Evolutionary conservation across 2,797 vertebrate genomes (phyloP).

Genomic region (Muscicapa striata): DNA sequence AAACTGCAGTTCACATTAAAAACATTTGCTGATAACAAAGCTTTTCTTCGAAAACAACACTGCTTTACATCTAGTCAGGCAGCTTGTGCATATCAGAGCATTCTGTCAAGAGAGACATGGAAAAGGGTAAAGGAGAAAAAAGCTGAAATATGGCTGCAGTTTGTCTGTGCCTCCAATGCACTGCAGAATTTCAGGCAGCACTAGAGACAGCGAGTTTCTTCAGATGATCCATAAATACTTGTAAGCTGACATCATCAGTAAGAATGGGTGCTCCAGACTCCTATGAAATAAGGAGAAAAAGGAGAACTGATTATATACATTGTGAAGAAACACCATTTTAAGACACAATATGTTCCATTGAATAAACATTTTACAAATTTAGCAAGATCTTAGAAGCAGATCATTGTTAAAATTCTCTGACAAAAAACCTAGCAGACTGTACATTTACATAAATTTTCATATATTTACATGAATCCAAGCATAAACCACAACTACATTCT

Average conservation of each 20-base stretch:
- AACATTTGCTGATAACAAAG: constrained; percentile 19
- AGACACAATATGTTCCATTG: neutral
- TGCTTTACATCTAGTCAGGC: constrained; percentile 58
- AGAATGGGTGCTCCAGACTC: constrained; percentile 96
- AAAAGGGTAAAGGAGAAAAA: constrained; percentile 40
- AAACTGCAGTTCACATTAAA: constrained; percentile 40
- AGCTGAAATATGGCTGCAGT: constrained; percentile 53
- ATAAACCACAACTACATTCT: neutral
- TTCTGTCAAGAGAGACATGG: constrained; percentile 28
- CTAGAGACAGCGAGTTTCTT: constrained; percentile 98
- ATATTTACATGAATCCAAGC: constrained; percentile 3
- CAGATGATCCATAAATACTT: constrained; percentile 99
- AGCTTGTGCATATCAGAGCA: constrained; percentile 61
- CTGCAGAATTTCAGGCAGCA: constrained; percentile 81
- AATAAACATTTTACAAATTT: constrained; percentile 16
- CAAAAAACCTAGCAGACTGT: neutral
- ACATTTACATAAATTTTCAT: constrained; percentile 31
- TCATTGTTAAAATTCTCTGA: neutral
- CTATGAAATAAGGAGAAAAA: constrained; percentile 67
- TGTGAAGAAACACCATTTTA: neutral
- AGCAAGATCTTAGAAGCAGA: neutral
- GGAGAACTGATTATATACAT: neutral
- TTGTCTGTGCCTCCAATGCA: constrained; percentile 13
- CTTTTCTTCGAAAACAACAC: constrained; percentile 37
- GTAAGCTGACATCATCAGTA: constrained; percentile 96